Evolutionary conservation across 1,140 invertebrate species (phyloP), one percentile per base, ranked within the genome.

Genomic region (Ladona fulva): DNA sequence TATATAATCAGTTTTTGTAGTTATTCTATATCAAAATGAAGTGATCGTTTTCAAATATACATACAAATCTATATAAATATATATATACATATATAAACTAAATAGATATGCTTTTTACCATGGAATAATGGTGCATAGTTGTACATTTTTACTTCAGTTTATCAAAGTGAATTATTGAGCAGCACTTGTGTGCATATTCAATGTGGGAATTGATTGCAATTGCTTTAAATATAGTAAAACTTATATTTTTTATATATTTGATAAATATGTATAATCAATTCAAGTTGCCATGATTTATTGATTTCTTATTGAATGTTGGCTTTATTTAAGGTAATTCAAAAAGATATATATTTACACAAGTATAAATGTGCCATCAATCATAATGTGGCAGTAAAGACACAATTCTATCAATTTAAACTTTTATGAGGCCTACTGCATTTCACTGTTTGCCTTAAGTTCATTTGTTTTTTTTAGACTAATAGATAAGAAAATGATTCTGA

Each of bases 171-270:
- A 66, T 66, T 66, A 66, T 66, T 66, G n/a, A 66, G 52, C 52
- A 66, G 52, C 14, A 66, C 12, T 66, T 66, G 5, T 66, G 52
- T 12, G 52, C 52, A 66, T 66, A 66, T 66, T 66, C 52, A 12
- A 66, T 66, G 12, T 66, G 52, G 52, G 52, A 19, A 12, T 66
- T 66, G 52, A 66, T 66, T 66, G 52, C 52, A 66, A 66, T 66
- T 66, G 52, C 52, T 66, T 66, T 66, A 66, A 66, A 66, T 66
- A 66, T 66, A 66, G 52, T 3, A 66, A 66, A 22, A 66, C 52
- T 66, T 66, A 66, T 66, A 66, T 66, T 66, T 66, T 66, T 66
- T 66, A 66, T 66, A 66, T 66, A 66, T 66, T 66, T 66, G 52
- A 66, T 66, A 66, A 66, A 66, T 66, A 19, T 66, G n/a, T 19